Percentiles rank a stretch among this genome's conserved stretches.
Conservation (phyloP, 2,888 invertebrate genomes). For the Zeuzera pyrina region DNA sequence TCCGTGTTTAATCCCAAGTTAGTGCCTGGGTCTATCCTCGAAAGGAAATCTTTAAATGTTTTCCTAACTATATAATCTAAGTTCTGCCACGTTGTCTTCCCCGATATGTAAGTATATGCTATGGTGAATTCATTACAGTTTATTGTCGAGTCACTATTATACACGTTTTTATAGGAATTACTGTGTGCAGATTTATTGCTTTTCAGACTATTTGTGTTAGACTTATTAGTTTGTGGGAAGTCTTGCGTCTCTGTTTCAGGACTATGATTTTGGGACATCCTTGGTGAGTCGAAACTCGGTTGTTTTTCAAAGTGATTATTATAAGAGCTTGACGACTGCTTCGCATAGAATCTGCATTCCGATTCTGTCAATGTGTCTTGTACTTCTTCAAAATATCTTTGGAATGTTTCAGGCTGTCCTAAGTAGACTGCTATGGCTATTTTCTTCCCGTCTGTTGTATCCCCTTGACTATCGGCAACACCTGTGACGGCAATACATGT, state of each 20-base stretch:
- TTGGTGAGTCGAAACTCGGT: conserved; percentile 60
- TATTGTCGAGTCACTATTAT: conserved; percentile 67
- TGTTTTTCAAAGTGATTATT: conserved; percentile 63
- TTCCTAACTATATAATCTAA: conserved; percentile 92
- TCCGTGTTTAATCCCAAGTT: conserved; percentile 88
- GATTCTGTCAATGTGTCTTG: conserved; percentile 77
- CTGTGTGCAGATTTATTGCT: conserved; percentile 72
- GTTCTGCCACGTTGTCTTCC: conserved; percentile 96
- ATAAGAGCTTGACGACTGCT: conserved; percentile 56
- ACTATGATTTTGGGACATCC: conserved; percentile 60
- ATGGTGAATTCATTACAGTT: conserved; percentile 84
- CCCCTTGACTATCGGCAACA: conserved; percentile 74
- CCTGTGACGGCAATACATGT: conserved; percentile 31
- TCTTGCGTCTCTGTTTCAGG: conserved; percentile 60
- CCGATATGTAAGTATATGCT: conserved; percentile 91
- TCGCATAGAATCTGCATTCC: conserved; percentile 73
- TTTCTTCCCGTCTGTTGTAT: conserved; percentile 87
- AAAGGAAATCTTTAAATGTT: conserved; percentile 95
- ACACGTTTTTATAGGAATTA: conserved; percentile 63
- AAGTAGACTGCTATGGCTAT: conserved; percentile 91
- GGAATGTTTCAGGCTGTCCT: conserved; percentile 86
- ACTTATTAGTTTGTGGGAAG: conserved; percentile 55
- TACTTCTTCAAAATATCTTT: conserved; percentile 78
- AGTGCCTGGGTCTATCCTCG: conserved; percentile 93
- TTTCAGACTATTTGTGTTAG: conserved; percentile 69